Evolutionary conservation across 2,113 vertebrate species (phyloP), one percentile per base, ranked within the genome.

Genomic region (Nothobranchius kuhntae): DNA sequence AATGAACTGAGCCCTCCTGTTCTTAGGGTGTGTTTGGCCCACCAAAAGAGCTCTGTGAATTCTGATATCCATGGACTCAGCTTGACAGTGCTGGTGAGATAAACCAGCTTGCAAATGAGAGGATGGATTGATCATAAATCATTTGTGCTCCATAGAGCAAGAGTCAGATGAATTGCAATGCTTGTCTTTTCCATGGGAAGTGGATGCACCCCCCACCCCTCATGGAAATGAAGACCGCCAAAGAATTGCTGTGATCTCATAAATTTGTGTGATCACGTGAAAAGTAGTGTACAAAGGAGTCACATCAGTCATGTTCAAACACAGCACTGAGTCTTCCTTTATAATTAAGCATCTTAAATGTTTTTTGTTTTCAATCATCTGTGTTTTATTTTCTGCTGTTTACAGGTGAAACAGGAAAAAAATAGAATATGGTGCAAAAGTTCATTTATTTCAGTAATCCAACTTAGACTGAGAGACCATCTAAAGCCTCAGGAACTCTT

Each of bases 221-320:
- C 84, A 85, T 81, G 82, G 75, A 68, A 75, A 68, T 72, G 35
- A 57, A 59, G 69, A 60, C 86, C 85, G 88, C 86, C 87, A 90
- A 46, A 92, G 82, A 85, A 88, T 85, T 81, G 77, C 77, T 73
- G 84, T 75, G 75, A 83, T 83, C 78, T 90, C 80, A 80, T 91
- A 91, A 92, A 92, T 92, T 91, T 90, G 82, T 87, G 83, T 78
- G 86, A 77, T 90, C 83, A 89, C 83, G 80, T 91, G 87, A 86
- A 87, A 80, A 82, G 86, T 83, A 1, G 71, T 83, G 82, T 84
- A 80, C 60, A 73, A 75, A 87, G 55, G 68, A 60, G 89, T 81
- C 86, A 72, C 68, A 77, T 88, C 82, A 87, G 65, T 76, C 68
- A 83, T 82, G 71, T 78, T 88, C 78, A 86, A 88, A 89, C 13